Evolutionary conservation across 2,797 vertebrate genomes (phyloP).

Genomic region (Lutjanus campechanus): DNA sequence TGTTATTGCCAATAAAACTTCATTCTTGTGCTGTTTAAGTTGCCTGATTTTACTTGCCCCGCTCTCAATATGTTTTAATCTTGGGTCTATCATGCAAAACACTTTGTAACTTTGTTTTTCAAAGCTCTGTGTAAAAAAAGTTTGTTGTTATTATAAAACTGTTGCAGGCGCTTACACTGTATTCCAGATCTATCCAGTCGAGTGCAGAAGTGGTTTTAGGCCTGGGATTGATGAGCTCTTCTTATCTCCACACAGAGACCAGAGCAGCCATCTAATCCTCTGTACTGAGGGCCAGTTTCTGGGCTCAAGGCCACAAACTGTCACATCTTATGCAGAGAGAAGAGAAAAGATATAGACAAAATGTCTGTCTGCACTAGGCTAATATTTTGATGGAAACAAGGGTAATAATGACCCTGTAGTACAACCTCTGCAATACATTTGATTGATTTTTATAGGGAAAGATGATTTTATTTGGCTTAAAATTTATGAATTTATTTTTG

Average conservation of each 20-base stretch:
- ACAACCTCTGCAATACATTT: not conserved
- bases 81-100: no score
- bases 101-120: no score
- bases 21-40: no score
- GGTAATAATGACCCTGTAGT: conserved; percentile 11
- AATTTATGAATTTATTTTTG: not conserved
- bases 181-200: conserved; percentile 23
- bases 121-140: no score
- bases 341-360: conserved; percentile 33
- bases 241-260: conserved; percentile 52
- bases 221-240: conserved; percentile 37
- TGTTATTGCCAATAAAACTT: no score
- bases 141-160: no score
- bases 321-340: conserved; percentile 33
- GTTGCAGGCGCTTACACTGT: not conserved
- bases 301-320: conserved; percentile 54
- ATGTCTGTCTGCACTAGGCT: conserved; percentile 15
- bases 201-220: conserved; percentile 30
- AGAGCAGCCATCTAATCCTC: conserved; percentile 58
- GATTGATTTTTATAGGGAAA: not conserved
- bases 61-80: no score
- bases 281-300: conserved; percentile 44
- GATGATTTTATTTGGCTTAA: not conserved
- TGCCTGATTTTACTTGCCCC: no score
- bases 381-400: conserved; percentile 40